Percentiles rank a stretch among this genome's conserved stretches.
These are phyloP conservation scores for Leucopternis melanops DNA, from an alignment of 2,113 vertebrate species.

Conservation along the genomic window DNA sequence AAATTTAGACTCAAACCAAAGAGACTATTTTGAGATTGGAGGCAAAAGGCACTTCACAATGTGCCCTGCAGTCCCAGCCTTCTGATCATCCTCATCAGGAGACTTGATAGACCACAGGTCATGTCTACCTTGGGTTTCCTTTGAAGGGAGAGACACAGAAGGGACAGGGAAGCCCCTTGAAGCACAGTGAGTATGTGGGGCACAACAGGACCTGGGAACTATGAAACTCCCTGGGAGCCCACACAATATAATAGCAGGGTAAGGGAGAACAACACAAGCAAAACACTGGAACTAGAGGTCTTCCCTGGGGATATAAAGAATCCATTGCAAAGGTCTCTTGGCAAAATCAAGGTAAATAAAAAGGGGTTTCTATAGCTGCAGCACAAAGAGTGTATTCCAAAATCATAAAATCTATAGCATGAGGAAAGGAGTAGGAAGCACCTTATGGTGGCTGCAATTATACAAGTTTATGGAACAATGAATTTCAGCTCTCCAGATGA, in stretches of 20 bases:
- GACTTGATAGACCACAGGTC: background rate
- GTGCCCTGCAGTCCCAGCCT: background rate
- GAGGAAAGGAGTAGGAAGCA: background rate
- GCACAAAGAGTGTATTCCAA: background rate
- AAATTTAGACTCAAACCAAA: background rate
- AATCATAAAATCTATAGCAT: background rate
- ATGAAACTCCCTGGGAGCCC: background rate
- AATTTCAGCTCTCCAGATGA: background rate
- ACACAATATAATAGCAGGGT: background rate
- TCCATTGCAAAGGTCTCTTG: background rate
- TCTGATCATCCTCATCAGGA: background rate
- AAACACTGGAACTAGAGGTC: background rate
- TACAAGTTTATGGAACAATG: background rate
- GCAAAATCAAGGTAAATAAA: background rate
- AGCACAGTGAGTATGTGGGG: background rate
- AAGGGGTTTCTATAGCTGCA: background rate
- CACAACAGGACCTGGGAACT: background rate
- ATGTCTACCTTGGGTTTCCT: background rate
- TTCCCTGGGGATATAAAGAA: background rate
- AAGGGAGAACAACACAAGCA: background rate
- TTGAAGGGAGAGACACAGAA: background rate
- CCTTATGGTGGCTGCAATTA: background rate
- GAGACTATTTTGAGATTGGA: background rate
- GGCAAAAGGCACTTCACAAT: background rate
- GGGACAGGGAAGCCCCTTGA: background rate